phyloP scores from a whole-genome alignment of 1,140 invertebrate genomes.

The Lordiphosa stackelbergi region DNA sequence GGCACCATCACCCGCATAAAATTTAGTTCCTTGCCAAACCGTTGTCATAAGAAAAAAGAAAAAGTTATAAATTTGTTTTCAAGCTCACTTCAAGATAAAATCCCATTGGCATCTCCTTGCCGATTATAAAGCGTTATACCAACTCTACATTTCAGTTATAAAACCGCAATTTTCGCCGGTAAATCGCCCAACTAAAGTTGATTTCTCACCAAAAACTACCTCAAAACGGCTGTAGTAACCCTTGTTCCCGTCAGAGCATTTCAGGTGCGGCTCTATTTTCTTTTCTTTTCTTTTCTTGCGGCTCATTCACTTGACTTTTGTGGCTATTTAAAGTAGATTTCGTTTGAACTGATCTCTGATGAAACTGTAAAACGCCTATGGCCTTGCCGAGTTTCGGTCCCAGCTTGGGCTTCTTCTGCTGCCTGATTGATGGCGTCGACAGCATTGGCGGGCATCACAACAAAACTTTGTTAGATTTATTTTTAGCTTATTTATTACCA shows the following conservation, averaged over 20 bases:
- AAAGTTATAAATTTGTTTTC: too few species aligned
- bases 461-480: constrained; percentile 61
- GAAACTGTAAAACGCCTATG: constrained; percentile 71
- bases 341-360: constrained; percentile 32
- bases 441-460: constrained; percentile 33
- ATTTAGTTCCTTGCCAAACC: too few species aligned
- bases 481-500: constrained; percentile 63
- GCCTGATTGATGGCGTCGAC: constrained; percentile 69
- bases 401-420: constrained; percentile 5
- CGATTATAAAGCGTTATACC: too few species aligned
- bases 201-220: too few species aligned
- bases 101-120: too few species aligned
- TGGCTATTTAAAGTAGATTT: constrained; percentile 59
- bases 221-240: too few species aligned
- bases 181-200: too few species aligned
- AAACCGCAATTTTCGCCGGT: too few species aligned
- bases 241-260: constrained; percentile 2
- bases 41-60: too few species aligned
- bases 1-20: too few species aligned
- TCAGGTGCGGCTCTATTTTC: not conserved
- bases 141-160: too few species aligned
- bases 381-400: constrained; percentile 27
- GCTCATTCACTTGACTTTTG: constrained; percentile 65
- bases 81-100: too few species aligned
- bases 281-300: constrained; percentile 21